Evolutionary conservation across 2,113 vertebrate genomes (phyloP), one percentile per base, ranked within the genome.

Genomic region (Alethe castanea): DNA sequence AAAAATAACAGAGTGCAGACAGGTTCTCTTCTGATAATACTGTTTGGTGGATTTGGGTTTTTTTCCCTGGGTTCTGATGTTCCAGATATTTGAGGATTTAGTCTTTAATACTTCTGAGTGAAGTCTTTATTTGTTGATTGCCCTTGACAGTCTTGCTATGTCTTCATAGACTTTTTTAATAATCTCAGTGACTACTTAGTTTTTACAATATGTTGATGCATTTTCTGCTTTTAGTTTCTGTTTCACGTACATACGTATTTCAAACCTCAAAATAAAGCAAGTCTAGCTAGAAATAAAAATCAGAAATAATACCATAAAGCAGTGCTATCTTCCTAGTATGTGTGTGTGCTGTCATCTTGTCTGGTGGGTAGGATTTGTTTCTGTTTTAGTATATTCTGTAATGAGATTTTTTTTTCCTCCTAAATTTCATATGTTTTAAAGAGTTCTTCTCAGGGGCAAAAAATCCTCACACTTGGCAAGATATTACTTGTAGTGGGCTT

Each of bases 381-480:
- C 56, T 71, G 11, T 3, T 81, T 73, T 66, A 25, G 12, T 26
- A 35, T 65, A 78, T 57, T 57, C 14, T 86, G 23, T 54, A 50
- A 42, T 70, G 13, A 47, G 14, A 23, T 62, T 42, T 18, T 33
- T 38, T 59, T 69, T 57, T 54, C 38, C 42, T 59, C 24, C 57
- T 54, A 25, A 52, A 47, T 84, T 87, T 59, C 3, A 0, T 69
- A 22, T 6, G 8, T 38, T 65, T 74, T 23, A 24, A 54, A 78
- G 26, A 72, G 17, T 52, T 64, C 2, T 79, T 23, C 50, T 31
- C 7, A 0, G 5, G 5, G 2, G 6, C 1, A 8, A 33, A 19
- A 26, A 65, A 18, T 0, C 2, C 17, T 8, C 29, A 6, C 47
- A 23, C 38, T 36, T 73, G 50, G 25, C 28, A 53, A 72, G 45